These are phyloP conservation scores for Mactra quadrangularis DNA, from an alignment of 1,140 invertebrate species.

Conservation along the genomic window DNA sequence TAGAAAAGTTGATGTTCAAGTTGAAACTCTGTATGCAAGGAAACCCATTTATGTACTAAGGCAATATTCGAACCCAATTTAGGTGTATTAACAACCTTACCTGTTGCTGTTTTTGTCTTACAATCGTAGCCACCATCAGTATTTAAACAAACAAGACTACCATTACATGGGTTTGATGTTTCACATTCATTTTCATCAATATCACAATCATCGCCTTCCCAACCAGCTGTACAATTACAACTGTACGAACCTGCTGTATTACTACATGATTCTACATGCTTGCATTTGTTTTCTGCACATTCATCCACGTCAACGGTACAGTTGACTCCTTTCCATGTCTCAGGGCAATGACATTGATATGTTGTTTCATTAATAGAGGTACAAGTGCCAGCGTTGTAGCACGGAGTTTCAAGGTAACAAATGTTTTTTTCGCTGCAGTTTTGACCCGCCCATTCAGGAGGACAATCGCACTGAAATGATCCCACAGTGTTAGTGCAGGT, in stretches of 20 bases:
- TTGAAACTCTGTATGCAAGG: too few relatives aligned
- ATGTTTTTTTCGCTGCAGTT: background rate
- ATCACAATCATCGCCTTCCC: background rate
- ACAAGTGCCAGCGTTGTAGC: background rate
- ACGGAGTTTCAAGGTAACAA: background rate
- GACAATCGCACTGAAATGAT: constrained; percentile 54
- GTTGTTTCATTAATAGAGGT: too few relatives aligned
- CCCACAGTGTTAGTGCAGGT: constrained; percentile 76
- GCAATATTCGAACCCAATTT: too few relatives aligned
- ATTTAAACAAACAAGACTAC: too few relatives aligned
- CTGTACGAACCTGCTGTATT: background rate
- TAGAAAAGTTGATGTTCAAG: too few relatives aligned
- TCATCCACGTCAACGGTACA: constrained; percentile 40
- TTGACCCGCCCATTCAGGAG: background rate
- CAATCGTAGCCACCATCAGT: too few relatives aligned
- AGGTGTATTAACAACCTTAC: too few relatives aligned
- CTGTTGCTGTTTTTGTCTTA: too few relatives aligned
- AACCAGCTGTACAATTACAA: constrained; percentile 4
- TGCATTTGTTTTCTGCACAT: too few relatives aligned
- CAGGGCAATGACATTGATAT: constrained; percentile 31
- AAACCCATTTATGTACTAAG: too few relatives aligned
- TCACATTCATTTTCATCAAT: background rate
- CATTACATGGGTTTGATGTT: too few relatives aligned
- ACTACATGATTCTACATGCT: too few relatives aligned
- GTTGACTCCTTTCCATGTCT: constrained; percentile 27